These are phyloP conservation scores for Apamea monoglypha DNA, from an alignment of 2,888 invertebrate species.

Conservation along the genomic window DNA sequence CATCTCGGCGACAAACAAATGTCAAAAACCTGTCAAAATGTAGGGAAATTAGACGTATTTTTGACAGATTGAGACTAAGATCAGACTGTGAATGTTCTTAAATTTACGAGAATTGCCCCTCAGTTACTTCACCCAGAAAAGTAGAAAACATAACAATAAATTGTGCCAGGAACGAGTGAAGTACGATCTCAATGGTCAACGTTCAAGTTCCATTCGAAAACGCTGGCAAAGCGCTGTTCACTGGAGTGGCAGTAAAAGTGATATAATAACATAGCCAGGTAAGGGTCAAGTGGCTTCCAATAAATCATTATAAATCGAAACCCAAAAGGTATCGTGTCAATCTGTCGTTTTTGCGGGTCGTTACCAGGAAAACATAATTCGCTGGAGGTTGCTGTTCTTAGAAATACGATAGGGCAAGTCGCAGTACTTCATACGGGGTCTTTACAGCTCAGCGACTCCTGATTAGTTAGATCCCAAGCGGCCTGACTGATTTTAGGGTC, in stretches of 20 bases:
- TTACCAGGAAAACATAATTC: slow-evolving; percentile 40
- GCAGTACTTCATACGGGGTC: slow-evolving; percentile 8
- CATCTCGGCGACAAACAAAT: no score
- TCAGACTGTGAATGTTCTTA: no score
- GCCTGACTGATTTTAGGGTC: slow-evolving; percentile 5
- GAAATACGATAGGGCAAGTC: background rate
- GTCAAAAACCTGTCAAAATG: no score
- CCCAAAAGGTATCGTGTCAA: slow-evolving; percentile 35
- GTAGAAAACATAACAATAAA: slow-evolving; percentile 31
- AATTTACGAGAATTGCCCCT: no score
- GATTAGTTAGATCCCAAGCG: slow-evolving; percentile 20
- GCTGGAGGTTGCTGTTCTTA: background rate
- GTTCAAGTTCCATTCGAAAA: slow-evolving; percentile 31
- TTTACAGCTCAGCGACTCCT: slow-evolving; percentile 11
- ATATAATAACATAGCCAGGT: slow-evolving; percentile 53
- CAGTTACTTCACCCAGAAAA: background rate
- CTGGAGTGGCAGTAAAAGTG: slow-evolving; percentile 55
- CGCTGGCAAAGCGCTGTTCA: slow-evolving; percentile 43
- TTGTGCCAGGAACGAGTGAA: slow-evolving; percentile 11
- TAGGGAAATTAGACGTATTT: no score
- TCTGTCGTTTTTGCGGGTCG: slow-evolving; percentile 5
- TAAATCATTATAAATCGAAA: slow-evolving; percentile 48
- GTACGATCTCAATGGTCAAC: slow-evolving; percentile 37
- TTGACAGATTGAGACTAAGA: no score
- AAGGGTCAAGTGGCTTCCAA: slow-evolving; percentile 29